Base-by-base conservation (phyloP, 2,797 vertebrate species). In the Amphiprion clarkii region DNA sequence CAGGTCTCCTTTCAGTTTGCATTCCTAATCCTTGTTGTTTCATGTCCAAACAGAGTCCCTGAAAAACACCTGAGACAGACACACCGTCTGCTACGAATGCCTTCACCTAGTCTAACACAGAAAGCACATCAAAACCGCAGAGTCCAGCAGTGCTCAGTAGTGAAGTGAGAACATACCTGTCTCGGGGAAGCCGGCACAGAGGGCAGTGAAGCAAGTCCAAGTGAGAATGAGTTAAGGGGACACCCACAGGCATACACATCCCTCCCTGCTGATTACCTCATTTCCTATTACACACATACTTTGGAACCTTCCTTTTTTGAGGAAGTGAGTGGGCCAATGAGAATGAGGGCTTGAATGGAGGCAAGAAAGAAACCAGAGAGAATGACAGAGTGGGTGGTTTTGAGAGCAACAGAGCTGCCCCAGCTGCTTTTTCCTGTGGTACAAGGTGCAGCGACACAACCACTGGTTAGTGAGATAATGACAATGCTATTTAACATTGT, bases 401-500 rank as follows among this genome's bases (percentile, higher is more conserved):
- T 48, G 27, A 76, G 55, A 88, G 78, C 29, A 14, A 69, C 76
- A 74, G 72, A 91, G 85, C 89, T 81, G 78, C 82, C 87, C 80
- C 36, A 76, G 88, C 93, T 85, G 91, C 92, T 86, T 93, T 91
- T 90, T 94, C 92, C 90, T 91, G 92, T 88, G 76, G 71, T 82
- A 39, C 87, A 86, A 83, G 82, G 73, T 81, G 21, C 53, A 67
- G 33, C 58, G 62, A 77, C 64, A 74, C 51, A 63, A 42, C 68
- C 59, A 54, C 49, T 74, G 58, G 70, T 78, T 57, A 23, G 57
- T 21, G 48, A 80, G 19, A 63, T 42, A 53, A 52, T 64, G 21
- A 53, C 46, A 46, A 44, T 40, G 36, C 44, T 67, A 67, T 19
- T 16, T 3, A 33, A 10, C 21, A n/a, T 23, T 10, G 36, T 10